Percentiles rank a stretch among this genome's conserved stretches.
Conservation (phyloP, 2,888 invertebrate genomes). For the Andrena haemorrhoa region DNA sequence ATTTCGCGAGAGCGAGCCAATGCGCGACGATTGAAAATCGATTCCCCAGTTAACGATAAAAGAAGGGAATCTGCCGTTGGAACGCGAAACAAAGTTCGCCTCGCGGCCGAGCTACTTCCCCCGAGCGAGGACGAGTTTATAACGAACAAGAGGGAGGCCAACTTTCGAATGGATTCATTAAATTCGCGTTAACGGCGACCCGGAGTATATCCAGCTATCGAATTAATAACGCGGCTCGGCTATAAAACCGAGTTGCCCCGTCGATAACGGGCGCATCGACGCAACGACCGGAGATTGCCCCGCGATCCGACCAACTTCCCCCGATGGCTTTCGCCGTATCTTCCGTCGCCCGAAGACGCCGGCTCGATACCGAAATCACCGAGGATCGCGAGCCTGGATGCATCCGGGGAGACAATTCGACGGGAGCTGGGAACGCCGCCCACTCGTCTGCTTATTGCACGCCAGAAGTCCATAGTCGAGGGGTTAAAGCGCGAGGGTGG, state of each 20-base stretch:
- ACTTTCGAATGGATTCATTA: slow-evolving; percentile 45
- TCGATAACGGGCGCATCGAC: slow-evolving; percentile 14
- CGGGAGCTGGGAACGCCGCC: slow-evolving; percentile 31
- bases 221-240: slow-evolving; percentile 24
- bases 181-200: slow-evolving; percentile 33
- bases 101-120: slow-evolving; percentile 4
- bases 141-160: slow-evolving; percentile 24
- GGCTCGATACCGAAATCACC: slow-evolving; percentile 36
- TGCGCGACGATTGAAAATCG: not conserved
- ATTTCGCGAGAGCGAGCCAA: slow-evolving; percentile 22
- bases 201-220: not conserved
- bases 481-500: slow-evolving; percentile 44
- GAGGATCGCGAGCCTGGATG: slow-evolving; percentile 20
- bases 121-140: slow-evolving; percentile 22
- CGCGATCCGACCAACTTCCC: slow-evolving; percentile 19
- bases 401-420: slow-evolving; percentile 28
- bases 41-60: slow-evolving; percentile 2
- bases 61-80: slow-evolving; percentile 2
- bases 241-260: not conserved
- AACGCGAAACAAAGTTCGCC: slow-evolving; percentile 26
- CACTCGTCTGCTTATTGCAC: slow-evolving; percentile 51
- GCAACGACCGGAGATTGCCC: slow-evolving; percentile 2
- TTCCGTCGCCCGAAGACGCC: not conserved
- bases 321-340: not conserved
- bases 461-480: slow-evolving; percentile 39